phyloP scores from a whole-genome alignment of 2,113 vertebrate genomes.

The Pseudopipra pipra region DNA sequence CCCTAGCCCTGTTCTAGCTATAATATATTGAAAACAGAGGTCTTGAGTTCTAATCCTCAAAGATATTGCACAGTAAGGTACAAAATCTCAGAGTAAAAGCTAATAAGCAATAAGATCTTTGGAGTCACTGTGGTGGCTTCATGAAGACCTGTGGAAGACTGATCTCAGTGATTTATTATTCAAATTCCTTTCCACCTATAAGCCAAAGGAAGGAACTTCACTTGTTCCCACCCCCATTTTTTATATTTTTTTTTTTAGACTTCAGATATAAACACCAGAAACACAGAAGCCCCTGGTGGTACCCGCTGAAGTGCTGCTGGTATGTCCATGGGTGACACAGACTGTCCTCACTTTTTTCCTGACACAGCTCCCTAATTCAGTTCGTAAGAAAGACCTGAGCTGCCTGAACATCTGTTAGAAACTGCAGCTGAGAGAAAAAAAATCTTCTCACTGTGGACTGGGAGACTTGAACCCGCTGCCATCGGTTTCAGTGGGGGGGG shows the following conservation, averaged over 20 bases:
- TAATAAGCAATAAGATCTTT: neutral
- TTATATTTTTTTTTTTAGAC: neutral
- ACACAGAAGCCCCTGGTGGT: neutral
- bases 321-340: neutral
- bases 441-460: accelerated
- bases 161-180: neutral
- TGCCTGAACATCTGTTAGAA: neutral
- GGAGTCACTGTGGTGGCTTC: neutral
- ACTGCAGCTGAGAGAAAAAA: neutral
- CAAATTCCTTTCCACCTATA: neutral
- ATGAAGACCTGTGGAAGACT: neutral
- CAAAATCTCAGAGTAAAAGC: neutral
- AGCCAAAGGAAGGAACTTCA: neutral
- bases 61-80: neutral
- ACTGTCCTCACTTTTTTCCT: neutral
- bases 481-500: neutral
- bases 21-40: neutral
- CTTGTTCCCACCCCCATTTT: neutral
- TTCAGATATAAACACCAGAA: neutral
- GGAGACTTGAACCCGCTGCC: neutral
- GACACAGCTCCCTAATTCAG: neutral
- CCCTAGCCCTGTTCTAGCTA: neutral
- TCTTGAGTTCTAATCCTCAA: neutral
- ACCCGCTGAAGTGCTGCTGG: neutral
- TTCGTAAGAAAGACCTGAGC: neutral